Evolutionary conservation across 2,113 vertebrate species (phyloP).

Genomic region (Cephalopterus ornatus): DNA sequence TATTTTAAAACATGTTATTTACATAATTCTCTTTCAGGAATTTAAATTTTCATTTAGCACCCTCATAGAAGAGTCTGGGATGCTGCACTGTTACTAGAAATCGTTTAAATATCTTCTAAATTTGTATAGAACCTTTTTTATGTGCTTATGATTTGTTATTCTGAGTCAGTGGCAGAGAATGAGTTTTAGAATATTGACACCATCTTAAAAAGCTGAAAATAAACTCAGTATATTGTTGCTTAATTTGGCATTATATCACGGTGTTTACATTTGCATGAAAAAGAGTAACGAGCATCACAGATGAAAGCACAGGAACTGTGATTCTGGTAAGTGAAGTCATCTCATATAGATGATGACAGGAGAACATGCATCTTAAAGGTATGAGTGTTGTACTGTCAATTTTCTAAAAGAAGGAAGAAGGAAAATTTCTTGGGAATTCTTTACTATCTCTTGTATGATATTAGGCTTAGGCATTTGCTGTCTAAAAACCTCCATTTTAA

Average conservation of each 20-base stretch:
- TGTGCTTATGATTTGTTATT: neutral
- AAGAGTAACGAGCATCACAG: neutral
- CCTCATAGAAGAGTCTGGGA: neutral
- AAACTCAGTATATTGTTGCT: neutral
- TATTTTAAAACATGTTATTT: neutral
- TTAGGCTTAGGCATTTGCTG: neutral
- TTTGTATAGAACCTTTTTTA: neutral
- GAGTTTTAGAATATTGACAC: neutral
- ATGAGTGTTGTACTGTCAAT: neutral
- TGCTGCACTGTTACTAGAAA: neutral
- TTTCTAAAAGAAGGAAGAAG: neutral
- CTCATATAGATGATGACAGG: neutral
- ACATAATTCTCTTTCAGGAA: neutral
- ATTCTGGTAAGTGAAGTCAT: neutral
- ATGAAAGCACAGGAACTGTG: neutral
- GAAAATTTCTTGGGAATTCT: neutral
- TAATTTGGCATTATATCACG: neutral
- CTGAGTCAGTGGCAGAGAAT: neutral
- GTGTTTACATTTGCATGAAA: conserved; percentile 13
- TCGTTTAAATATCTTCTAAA: neutral
- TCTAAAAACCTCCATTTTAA: neutral
- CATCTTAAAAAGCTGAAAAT: neutral
- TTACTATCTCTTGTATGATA: neutral
- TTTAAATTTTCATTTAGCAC: neutral
- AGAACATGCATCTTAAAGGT: neutral